Conservation (phyloP, 2,797 vertebrate genomes). For the Falco rusticolus region DNA sequence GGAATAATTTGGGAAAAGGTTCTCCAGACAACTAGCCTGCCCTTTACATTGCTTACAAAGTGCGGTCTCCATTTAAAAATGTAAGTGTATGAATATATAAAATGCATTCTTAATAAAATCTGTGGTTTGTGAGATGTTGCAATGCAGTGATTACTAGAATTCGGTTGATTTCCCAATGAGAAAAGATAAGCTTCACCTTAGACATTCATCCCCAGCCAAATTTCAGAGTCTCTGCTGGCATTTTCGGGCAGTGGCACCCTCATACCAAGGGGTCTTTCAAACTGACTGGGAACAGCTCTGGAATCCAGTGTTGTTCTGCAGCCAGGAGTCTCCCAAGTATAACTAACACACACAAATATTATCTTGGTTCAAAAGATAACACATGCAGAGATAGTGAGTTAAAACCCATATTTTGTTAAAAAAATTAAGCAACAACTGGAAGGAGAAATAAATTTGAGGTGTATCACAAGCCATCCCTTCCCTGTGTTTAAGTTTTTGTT, state of each 20-base stretch:
- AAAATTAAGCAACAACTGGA: not conserved
- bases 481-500: not conserved
- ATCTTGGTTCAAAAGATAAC: not conserved
- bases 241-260: not conserved
- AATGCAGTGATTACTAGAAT: not conserved
- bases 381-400: not conserved
- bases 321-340: not conserved
- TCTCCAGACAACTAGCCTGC: rapidly evolving
- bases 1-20: not conserved
- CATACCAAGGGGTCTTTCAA: not conserved
- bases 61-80: not conserved
- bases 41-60: not conserved
- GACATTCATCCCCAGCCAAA: not conserved
- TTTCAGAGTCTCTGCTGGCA: not conserved
- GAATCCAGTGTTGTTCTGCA: not conserved
- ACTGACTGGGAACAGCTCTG: not conserved
- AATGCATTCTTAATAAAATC: not conserved
- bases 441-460: not conserved
- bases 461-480: too few species aligned
- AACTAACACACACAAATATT: not conserved
- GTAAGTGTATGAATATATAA: rapidly evolving
- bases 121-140: not conserved
- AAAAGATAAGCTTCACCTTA: not conserved
- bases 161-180: not conserved
- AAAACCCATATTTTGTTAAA: not conserved